A percentile compares a stretch with the other conserved stretches of the same genome.
phyloP scores from a whole-genome alignment of 2,888 invertebrate genomes.

The Eupithecia dodoneata region DNA sequence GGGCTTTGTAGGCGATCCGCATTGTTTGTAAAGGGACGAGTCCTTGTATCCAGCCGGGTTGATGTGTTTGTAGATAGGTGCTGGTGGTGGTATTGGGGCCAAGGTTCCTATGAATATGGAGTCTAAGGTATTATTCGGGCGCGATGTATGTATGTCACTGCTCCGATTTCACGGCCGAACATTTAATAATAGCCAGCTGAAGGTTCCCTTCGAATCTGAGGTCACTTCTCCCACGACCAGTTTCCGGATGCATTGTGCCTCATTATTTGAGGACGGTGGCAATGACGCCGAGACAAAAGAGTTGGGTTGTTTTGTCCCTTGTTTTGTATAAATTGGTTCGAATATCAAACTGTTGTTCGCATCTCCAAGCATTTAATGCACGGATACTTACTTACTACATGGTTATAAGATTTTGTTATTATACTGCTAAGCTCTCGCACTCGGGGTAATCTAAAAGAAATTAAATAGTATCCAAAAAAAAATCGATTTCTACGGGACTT shows the following conservation, averaged over 20 bases:
- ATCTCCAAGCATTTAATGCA: not conserved
- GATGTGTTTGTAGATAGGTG: conserved; percentile 23
- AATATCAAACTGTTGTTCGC: not conserved
- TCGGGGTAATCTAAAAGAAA: no score
- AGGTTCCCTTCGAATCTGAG: conserved; percentile 77
- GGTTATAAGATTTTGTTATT: no score
- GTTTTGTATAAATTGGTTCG: not conserved
- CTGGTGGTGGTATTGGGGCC: conserved; percentile 66
- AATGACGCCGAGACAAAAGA: conserved; percentile 35
- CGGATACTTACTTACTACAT: not conserved
- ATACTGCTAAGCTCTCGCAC: no score
- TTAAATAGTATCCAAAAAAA: no score
- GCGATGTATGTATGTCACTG: conserved; percentile 79
- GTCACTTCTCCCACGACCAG: conserved; percentile 68
- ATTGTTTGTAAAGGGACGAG: conserved; percentile 32
- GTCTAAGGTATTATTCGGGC: conserved; percentile 81
- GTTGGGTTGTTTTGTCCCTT: conserved; percentile 7
- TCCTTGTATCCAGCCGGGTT: conserved; percentile 43
- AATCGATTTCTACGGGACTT: no score
- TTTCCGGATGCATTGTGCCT: conserved; percentile 68
- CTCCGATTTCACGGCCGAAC: conserved; percentile 79
- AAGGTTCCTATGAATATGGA: conserved; percentile 82
- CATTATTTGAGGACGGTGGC: conserved; percentile 42
- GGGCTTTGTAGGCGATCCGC: not conserved
- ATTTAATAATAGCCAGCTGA: conserved; percentile 75